phyloP scores from a whole-genome alignment of 2,113 vertebrate species.

The Tor tambroides region DNA sequence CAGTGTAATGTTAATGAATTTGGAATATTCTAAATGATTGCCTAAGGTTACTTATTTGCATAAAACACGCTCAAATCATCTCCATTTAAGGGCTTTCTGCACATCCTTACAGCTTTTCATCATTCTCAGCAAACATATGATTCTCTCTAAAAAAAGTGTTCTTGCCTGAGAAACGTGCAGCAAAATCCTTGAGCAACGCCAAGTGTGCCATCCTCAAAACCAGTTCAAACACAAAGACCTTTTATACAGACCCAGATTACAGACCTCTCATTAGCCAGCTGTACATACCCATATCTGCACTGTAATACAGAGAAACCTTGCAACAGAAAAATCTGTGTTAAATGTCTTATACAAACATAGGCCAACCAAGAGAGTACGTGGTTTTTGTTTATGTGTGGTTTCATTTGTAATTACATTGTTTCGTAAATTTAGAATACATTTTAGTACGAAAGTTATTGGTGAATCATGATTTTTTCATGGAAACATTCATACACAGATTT shows the following conservation, averaged over 20 bases:
- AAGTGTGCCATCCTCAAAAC: not conserved
- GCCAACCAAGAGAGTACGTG: not conserved
- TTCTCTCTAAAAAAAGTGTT: not conserved
- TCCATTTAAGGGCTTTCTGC: not conserved
- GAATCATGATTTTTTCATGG: not conserved
- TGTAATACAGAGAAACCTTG: not conserved
- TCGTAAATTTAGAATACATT: not conserved
- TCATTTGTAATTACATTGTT: not conserved
- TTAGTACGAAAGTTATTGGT: not conserved
- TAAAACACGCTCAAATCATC: not conserved
- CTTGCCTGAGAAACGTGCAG: not conserved
- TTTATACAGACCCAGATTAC: not conserved
- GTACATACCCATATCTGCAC: not conserved
- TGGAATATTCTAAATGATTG: not conserved
- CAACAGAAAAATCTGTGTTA: not conserved
- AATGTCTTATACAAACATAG: not conserved
- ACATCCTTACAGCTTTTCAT: not conserved
- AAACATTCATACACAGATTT: not conserved
- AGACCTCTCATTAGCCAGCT: not conserved
- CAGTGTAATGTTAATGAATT: not conserved
- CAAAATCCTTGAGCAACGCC: not conserved
- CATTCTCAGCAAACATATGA: not conserved
- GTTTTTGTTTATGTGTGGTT: not conserved
- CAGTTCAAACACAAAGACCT: conserved; percentile 1
- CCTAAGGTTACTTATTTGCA: not conserved